Conservation (phyloP, 2,113 vertebrate species). For the Hiodon tergisus region DNA sequence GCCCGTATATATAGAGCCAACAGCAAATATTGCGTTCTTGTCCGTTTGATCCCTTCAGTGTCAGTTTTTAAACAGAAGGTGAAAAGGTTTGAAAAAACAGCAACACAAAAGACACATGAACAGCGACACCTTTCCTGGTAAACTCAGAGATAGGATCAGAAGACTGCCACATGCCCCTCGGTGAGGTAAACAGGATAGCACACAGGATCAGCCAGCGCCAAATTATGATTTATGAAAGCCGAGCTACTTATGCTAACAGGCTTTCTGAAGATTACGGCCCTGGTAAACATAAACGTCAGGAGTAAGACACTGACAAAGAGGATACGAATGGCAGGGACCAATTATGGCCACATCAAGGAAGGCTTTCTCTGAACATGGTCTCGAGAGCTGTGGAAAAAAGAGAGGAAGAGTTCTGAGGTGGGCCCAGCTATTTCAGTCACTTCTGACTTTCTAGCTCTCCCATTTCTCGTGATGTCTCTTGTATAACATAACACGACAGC, state of each 20-base stretch:
- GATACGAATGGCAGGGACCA: constrained; percentile 27
- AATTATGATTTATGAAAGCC: constrained; percentile 66
- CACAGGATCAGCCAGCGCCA: constrained; percentile 61
- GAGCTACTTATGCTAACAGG: constrained; percentile 71
- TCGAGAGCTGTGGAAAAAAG: neutral
- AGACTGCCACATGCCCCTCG: constrained; percentile 42
- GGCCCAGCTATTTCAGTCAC: neutral
- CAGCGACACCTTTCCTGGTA: neutral
- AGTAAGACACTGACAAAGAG: constrained; percentile 49
- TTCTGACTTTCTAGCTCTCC: neutral
- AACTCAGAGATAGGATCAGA: constrained; percentile 2
- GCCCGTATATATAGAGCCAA: neutral
- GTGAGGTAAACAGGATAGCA: constrained; percentile 66
- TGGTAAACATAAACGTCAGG: constrained; percentile 67
- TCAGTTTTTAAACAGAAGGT: neutral
- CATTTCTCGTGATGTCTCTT: too few species aligned
- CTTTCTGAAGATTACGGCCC: constrained; percentile 68
- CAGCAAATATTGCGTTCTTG: too few species aligned
- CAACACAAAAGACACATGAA: neutral
- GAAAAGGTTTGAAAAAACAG: neutral
- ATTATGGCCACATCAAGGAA: neutral
- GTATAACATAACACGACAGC: too few species aligned
- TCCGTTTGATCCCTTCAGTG: neutral
- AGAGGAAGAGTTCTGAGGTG: neutral
- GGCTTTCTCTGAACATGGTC: neutral